These are phyloP conservation scores for Ammodytes dubius DNA, from an alignment of 2,113 vertebrate genomes.

Conservation along the genomic window DNA sequence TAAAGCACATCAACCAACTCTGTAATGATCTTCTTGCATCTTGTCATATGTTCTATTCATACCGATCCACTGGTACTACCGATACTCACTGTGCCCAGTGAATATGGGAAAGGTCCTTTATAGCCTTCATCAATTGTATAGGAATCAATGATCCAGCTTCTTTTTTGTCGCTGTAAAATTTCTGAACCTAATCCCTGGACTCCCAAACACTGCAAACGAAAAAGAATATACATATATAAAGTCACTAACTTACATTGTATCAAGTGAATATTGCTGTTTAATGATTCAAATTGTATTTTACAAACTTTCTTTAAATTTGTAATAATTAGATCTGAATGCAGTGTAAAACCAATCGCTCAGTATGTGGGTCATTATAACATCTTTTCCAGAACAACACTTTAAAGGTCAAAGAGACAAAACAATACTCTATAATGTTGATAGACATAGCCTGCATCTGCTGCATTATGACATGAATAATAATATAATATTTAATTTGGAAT, in stretches of 20 bases:
- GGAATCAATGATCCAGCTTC: slow-evolving; percentile 82
- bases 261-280: no score
- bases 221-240: no score
- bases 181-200: slow-evolving; percentile 20
- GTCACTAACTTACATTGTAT: background rate
- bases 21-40: background rate
- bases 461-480: background rate
- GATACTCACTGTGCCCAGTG: slow-evolving; percentile 61
- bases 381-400: background rate
- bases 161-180: slow-evolving; percentile 66
- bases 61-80: background rate
- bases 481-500: background rate
- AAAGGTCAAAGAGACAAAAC: background rate
- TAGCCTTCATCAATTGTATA: slow-evolving; percentile 76
- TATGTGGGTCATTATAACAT: background rate
- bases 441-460: background rate
- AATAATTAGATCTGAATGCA: background rate
- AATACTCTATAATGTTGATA: background rate
- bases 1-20: background rate
- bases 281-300: background rate
- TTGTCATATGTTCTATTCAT: background rate
- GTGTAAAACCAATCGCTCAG: background rate
- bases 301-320: background rate
- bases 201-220: slow-evolving; percentile 39
- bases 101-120: slow-evolving; percentile 59